Evolutionary conservation across 2,797 vertebrate genomes (phyloP), one percentile per base, ranked within the genome.

Genomic region (Rhinophrynus dorsalis): DNA sequence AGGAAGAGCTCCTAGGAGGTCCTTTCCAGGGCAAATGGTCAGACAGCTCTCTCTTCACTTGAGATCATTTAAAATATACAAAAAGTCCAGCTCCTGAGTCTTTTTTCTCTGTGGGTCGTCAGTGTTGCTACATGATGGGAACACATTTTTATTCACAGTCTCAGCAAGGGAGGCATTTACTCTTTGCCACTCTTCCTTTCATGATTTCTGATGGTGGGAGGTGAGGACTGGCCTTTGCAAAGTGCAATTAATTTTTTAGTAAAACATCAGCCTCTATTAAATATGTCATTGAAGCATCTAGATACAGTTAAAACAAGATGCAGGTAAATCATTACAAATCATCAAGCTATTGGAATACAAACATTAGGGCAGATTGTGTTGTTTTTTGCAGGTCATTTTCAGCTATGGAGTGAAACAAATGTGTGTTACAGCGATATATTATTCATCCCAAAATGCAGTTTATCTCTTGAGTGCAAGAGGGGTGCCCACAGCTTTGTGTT

Each of bases 71-170:
- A 69, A 30, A 52, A 33, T 13, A 0, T 29, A 67, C 45, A 58
- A 12, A 56, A 74, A 32, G 17, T 17, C 7, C 35, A 51, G 37
- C 2, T 0, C 59, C 75, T 47, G 42, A 18, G 51, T 68, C 35
- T 55, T 40, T 33, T 30, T 30, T 56, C 23, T 6, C 52, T 57
- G 37, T 74, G 44, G 45, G 2, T 26, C 74, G 59, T 68, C 26
- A 60, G 24, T 38, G 69, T 58, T 75, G 38, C 59, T 73, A 58
- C 24, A 3, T 68, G 80, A 68, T 80, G 76, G 71, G 73, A 84
- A 77, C 51, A 0, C 3, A 6, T 15, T 80, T 81, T 52, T 80
- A 81, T 60, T 74, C 23, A 30, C 6, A 50, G 64, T 26, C 15
- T 1, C 29, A 64, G 30, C 1, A 17, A 64, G 66, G 17, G 38